Evolutionary conservation across 2,797 vertebrate species (phyloP), one percentile per base, ranked within the genome.

Genomic region (Xiphorhynchus erythropygius): DNA sequence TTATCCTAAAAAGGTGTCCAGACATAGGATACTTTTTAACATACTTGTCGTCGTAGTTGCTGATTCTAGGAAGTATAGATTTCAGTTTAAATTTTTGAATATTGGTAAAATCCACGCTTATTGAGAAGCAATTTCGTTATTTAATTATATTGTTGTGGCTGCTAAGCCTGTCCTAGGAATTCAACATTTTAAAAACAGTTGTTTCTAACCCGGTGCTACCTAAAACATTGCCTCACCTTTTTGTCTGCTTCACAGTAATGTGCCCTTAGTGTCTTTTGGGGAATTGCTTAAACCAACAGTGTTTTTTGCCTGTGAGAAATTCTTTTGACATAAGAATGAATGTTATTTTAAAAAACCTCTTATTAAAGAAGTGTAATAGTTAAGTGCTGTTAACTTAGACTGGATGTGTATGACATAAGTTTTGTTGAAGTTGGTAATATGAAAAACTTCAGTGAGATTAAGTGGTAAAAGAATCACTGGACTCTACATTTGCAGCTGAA

Each of bases 401-500:
- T 5, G 3, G 33, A 55, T 77, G 33, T 4, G 1, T 24, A 4
- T 62, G 50, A 52, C 55, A 18, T 25, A 62, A 62, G 33, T 87
- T 77, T 49, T 60, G 11, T 76, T 88, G 74, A 55, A 68, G 46
- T 83, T 77, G 60, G 13, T 68, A 47, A 50, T 57, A 57, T 27
- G 33, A 39, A 80, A 63, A 47, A 15, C n/a, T 42, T 83, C 18
- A 42, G 21, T 37, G 47, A 83, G 32, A n/a, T n/a, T 28, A 71
- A 64, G 25, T 49, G 11, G 2, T 8, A n/a, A 49, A 57, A 67
- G 46, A 15, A 33, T 17, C 0, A 5, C 11, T 0, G 2, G 8
- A 11, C 21, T 59, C n/a, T 35, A 9, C 19, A 33, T 5, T 22
- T 65, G 74, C 62, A 63, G 18, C 41, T 84, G 62, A 53, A 89